Conservation (phyloP, 2,113 vertebrate genomes). For the Mastomys coucha region DNA sequence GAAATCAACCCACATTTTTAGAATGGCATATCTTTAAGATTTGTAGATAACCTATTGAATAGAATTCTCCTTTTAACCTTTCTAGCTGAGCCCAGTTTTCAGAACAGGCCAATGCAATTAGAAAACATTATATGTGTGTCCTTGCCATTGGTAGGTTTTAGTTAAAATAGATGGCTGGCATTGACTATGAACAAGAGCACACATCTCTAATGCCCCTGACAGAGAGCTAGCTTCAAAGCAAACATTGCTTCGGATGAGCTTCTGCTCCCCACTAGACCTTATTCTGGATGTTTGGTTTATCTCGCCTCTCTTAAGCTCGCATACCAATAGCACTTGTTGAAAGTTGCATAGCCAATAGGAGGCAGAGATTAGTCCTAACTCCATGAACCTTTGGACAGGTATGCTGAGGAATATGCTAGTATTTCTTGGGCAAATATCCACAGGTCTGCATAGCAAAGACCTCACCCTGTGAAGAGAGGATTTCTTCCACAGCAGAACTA, state of each 20-base stretch:
- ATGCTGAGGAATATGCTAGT: neutral
- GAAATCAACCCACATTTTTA: conserved; percentile 7
- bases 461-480: neutral
- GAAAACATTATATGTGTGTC: neutral
- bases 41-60: neutral
- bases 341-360: neutral
- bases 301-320: conserved; percentile 13
- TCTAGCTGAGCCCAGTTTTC: neutral
- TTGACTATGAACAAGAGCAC: neutral
- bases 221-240: neutral
- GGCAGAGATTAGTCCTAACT: neutral
- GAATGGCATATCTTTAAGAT: neutral
- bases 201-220: neutral
- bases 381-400: too few relatives aligned
- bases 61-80: conserved; percentile 19
- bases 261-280: neutral
- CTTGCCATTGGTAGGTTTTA: neutral
- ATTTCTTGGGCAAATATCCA: neutral
- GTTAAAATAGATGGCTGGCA: neutral
- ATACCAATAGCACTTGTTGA: neutral
- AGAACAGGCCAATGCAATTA: neutral
- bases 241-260: neutral
- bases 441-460: neutral
- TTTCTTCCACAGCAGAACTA: neutral
- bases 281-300: neutral